Percentiles rank a stretch among this genome's conserved stretches.
These are phyloP conservation scores for Halichoerus grypus DNA, from an alignment of 2,113 vertebrate species.

Conservation along the genomic window DNA sequence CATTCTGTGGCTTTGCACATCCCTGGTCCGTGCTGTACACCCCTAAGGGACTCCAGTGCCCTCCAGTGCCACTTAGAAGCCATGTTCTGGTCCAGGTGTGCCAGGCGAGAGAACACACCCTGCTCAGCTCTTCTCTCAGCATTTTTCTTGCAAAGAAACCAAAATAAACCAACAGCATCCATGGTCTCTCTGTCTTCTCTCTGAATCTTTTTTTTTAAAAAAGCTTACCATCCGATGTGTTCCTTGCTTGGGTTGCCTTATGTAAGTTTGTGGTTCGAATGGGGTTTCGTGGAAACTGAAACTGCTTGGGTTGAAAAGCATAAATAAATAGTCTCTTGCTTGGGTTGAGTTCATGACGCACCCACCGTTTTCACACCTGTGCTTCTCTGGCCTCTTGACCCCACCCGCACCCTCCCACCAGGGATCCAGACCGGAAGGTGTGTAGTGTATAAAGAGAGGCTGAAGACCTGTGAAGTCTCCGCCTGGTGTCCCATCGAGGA, in stretches of 20 bases:
- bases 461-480: slow-evolving; percentile 89
- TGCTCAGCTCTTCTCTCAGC: background rate
- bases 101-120: background rate
- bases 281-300: background rate
- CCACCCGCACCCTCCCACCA: slow-evolving; percentile 54
- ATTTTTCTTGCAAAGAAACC: background rate
- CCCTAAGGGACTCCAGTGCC: background rate
- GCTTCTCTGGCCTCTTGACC: background rate
- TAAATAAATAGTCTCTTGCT: background rate
- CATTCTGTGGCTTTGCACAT: background rate
- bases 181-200: background rate
- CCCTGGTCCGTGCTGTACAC: background rate
- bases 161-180: background rate
- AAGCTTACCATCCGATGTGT: background rate
- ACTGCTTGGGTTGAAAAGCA: background rate
- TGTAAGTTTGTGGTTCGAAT: background rate
- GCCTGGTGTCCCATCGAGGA: slow-evolving; percentile 91
- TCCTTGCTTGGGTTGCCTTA: background rate
- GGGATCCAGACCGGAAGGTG: slow-evolving; percentile 91
- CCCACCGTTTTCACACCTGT: background rate
- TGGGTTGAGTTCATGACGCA: fast-evolving
- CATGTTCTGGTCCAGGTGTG: background rate
- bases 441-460: slow-evolving; percentile 82
- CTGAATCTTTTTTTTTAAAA: background rate
- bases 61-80: background rate